Percentiles rank a stretch among this genome's conserved stretches.
phyloP scores from a whole-genome alignment of 2,113 vertebrate genomes.

The Amblyopsis rosae region DNA sequence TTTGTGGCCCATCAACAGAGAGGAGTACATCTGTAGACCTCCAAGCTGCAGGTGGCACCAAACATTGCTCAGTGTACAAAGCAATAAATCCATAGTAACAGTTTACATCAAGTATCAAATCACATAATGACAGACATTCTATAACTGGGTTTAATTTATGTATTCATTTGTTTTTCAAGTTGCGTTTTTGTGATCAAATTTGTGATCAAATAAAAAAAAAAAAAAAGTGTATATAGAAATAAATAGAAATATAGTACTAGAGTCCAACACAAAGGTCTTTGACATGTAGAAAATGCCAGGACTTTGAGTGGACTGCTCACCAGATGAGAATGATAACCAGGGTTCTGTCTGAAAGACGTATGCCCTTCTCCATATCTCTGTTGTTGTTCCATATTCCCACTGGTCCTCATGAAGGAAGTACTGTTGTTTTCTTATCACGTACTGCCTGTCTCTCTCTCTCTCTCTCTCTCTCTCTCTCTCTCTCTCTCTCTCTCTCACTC shows the following conservation, averaged over 20 bases:
- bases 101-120: conserved; percentile 62
- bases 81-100: conserved; percentile 91
- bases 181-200: conserved; percentile 78
- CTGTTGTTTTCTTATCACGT: conserved; percentile 35
- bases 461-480: not conserved
- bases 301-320: conserved; percentile 76
- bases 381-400: conserved; percentile 72
- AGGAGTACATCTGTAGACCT: conserved; percentile 22
- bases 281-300: conserved; percentile 43
- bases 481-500: not conserved
- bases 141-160: conserved; percentile 74
- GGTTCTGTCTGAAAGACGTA: conserved; percentile 48
- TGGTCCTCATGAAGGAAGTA: conserved; percentile 58
- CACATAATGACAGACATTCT: conserved; percentile 75
- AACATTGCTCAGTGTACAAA: conserved; percentile 92
- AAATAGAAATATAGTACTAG: conserved; percentile 74
- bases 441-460: not conserved
- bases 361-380: conserved; percentile 56
- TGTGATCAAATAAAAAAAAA: conserved; percentile 67
- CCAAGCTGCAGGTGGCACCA: conserved; percentile 36
- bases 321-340: conserved; percentile 80
- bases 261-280: conserved; percentile 70
- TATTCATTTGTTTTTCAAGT: conserved; percentile 66
- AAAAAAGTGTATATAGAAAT: conserved; percentile 52
- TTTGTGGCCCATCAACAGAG: conserved; percentile 33